Base-by-base conservation (phyloP, 2,888 invertebrate genomes). In the Galeruca laticollis region DNA sequence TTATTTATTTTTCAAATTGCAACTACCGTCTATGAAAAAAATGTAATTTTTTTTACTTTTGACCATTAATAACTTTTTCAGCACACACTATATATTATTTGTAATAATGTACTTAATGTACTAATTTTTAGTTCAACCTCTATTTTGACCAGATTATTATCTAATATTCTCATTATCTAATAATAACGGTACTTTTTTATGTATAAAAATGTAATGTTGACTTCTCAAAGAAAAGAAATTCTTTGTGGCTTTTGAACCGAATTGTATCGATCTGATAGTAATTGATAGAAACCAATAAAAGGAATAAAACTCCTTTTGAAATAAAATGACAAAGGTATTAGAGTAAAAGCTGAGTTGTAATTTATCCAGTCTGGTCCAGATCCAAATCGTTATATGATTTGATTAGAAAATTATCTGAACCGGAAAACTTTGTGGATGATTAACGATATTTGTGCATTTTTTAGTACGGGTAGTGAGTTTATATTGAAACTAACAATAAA, bases 241-340 rank as follows among this genome's bases (percentile, higher is more conserved):
- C 9, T 37, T 37, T 37, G 37, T 47, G 13, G 43, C 43, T 43
- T 52, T 52, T 11, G 21, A 26, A 6, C 52, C n/a, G 26, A 5
- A 26, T 31, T 31, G 4, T 11, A 52, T 26, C 13, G 52, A 52
- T 21, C 26, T 52, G 21, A 31, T 21, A 26, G 26, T 26, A 20
- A 31, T 52, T 21, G 31, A 31, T 26, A 15, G 21, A 52, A 52
- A 52, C 18, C 52, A 26, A 52, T 52, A 52, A 52, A 52, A 52
- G 18, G 31, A 15, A 52, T 21, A 26, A 5, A 52, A 52, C 26
- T n/a, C 26, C 52, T 52, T 52, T 52, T 31, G 52, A 52, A 52
- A 52, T 52, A 31, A 52, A 52, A 52, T 31, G 52, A 31, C 52
- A 52, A 52, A 47, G 47, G 47, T 47, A 47, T 47, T 47, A 13